Base-by-base conservation (phyloP, 2,888 invertebrate genomes). In the Lithosia quadra region DNA sequence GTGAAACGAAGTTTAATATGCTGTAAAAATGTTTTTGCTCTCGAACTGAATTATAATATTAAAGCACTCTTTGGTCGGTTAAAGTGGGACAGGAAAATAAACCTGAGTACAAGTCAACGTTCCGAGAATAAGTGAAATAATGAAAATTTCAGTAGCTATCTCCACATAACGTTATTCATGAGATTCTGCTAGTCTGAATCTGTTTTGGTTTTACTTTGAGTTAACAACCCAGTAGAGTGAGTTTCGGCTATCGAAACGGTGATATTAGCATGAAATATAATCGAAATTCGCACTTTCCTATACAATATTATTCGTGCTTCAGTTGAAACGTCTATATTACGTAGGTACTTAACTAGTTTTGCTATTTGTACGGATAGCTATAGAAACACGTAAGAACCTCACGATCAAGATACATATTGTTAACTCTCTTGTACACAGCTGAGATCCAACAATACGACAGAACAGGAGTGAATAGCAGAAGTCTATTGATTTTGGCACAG, bases 1-100 rank as follows among this genome's bases (percentile, higher is more conserved):
- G 56, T 71, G 72, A 68, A 81, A 80, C 69, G 80, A 79, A 78
- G 81, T 79, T 82, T 74, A 80, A 73, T 72, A 70, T 53, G 71
- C 73, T 67, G 67, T 77, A 73, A 80, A 83, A 80, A 74, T 75
- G 65, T 79, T 80, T 78, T 79, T 76, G 68, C 68, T 66, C 65
- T 61, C 60, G 57, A 69, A 68, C 67, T 60, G 68, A 79, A 78
- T 71, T 79, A 77, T 77, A 80, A 79, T 74, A 71, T 63, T 69
- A 33, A 62, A 68, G 60, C 43, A 70, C 74, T 72, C 72, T 68
- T 55, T 63, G 65, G 58, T 67, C 22, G 63, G 66, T 10, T 58
- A 67, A 86, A 88, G 77, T 83, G 80, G 87, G 65, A 77, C 87
- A 85, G 79, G 83, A 84, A 84, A 87, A 86, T 84, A 83, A 82